These are phyloP conservation scores for Stictonetta naevosa DNA, from an alignment of 2,113 vertebrate genomes.

Conservation along the genomic window DNA sequence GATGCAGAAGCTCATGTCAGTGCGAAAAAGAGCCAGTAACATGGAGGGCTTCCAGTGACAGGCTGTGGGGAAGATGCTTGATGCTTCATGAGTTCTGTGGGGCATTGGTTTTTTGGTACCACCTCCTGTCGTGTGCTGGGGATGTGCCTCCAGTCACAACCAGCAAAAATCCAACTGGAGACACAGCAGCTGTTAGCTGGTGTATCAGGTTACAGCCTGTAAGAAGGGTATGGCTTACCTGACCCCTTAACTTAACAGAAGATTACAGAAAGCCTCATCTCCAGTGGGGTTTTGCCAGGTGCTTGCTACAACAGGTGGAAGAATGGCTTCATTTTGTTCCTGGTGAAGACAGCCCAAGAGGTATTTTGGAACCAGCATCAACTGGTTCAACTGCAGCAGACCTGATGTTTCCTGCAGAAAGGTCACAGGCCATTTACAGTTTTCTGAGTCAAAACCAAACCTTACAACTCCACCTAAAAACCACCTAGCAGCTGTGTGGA, in stretches of 20 bases:
- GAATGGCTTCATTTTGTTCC: background rate
- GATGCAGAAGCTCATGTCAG: background rate
- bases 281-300: background rate
- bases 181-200: background rate
- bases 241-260: background rate
- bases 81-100: background rate
- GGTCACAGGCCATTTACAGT: constrained; percentile 1
- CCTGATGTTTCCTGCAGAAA: background rate
- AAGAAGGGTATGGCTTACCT: background rate
- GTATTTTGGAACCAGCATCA: background rate
- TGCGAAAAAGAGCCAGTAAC: background rate
- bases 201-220: background rate
- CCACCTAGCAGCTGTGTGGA: background rate
- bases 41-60: background rate
- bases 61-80: background rate
- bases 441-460: background rate
- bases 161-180: background rate
- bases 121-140: background rate
- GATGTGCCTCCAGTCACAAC: background rate
- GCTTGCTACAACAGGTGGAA: background rate
- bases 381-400: background rate
- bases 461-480: background rate
- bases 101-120: background rate
- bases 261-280: background rate
- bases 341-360: background rate